Evolutionary conservation across 2,888 invertebrate genomes (phyloP).

Genomic region (Drosophila gaucha): DNA sequence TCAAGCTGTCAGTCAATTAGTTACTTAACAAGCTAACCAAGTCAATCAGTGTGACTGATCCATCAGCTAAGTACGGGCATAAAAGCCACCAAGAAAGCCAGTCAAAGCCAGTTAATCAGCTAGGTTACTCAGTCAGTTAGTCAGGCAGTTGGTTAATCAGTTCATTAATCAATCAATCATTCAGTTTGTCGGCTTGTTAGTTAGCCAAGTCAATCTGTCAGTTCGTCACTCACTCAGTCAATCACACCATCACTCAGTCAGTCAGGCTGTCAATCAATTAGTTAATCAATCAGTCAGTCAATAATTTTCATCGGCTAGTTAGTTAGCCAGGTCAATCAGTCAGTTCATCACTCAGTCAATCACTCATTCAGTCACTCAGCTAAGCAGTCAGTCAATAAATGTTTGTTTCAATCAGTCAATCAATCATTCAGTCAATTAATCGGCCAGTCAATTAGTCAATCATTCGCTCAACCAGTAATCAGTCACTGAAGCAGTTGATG

Average conservation of each 20-base stretch:
- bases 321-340: too few relatives aligned
- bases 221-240: not conserved
- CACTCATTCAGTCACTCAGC: not conserved
- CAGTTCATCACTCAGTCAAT: not conserved
- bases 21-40: too few relatives aligned
- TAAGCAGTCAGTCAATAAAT: not conserved
- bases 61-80: too few relatives aligned
- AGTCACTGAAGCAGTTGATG: too few relatives aligned
- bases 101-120: not conserved
- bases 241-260: not conserved
- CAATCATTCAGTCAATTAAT: not conserved
- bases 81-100: too few relatives aligned
- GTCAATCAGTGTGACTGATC: too few relatives aligned
- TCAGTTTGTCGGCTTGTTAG: not conserved
- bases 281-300: not conserved
- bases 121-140: not conserved
- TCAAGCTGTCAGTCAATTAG: too few relatives aligned
- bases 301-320: too few relatives aligned
- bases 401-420: too few relatives aligned
- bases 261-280: not conserved
- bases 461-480: too few relatives aligned
- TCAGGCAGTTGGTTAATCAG: not conserved
- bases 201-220: not conserved
- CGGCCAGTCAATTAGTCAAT: not conserved
- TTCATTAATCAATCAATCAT: not conserved